phyloP scores from a whole-genome alignment of 2,113 vertebrate genomes.

The Urocitellus parryii region DNA sequence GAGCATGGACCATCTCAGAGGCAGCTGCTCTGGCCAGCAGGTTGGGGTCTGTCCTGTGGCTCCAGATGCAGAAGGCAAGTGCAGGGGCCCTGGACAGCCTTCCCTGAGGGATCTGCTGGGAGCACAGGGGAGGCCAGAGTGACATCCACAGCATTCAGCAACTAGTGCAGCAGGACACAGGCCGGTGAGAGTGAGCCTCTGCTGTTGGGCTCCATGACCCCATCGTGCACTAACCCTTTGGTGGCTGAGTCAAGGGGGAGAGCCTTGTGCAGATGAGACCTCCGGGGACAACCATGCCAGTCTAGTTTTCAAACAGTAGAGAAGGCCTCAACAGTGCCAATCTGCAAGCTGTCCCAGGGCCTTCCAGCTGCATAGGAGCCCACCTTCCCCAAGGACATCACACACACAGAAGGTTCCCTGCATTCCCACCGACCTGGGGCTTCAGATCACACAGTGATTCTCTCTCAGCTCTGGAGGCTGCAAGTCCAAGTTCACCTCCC shows the following conservation, averaged over 20 bases:
- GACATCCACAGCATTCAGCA: background rate
- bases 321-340: background rate
- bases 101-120: background rate
- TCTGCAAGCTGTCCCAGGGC: background rate
- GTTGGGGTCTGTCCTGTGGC: background rate
- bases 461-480: too few relatives aligned
- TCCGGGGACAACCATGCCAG: background rate
- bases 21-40: background rate
- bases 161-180: background rate
- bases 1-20: background rate
- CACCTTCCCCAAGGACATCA: background rate
- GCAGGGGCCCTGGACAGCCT: too few relatives aligned
- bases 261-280: too few relatives aligned
- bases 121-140: background rate
- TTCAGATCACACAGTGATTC: too few relatives aligned
- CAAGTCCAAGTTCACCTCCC: too few relatives aligned
- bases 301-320: background rate
- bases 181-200: background rate
- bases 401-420: background rate
- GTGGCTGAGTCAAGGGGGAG: too few relatives aligned
- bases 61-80: background rate
- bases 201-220: accelerated
- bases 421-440: too few relatives aligned
- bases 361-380: background rate
- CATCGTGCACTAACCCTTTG: too few relatives aligned